Evolutionary conservation across 2,797 vertebrate genomes (phyloP), one percentile per base, ranked within the genome.

Genomic region (Telmatherina bonti): DNA sequence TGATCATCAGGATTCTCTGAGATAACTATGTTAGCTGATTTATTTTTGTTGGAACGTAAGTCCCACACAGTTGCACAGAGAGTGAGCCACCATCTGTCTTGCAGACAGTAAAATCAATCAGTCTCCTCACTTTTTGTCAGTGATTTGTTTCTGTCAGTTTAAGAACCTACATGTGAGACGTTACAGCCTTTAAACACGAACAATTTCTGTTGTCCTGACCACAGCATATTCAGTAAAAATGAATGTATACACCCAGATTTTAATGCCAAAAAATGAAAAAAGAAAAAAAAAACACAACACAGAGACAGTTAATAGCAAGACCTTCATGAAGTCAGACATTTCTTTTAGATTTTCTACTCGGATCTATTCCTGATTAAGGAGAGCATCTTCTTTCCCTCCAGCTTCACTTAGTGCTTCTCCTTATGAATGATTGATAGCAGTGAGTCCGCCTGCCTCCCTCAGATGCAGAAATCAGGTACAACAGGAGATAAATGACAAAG

Each of bases 361-460:
- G 43, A 83, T 24, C 61, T 58, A 15, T 52, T 62, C 49, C n/a
- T 67, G 70, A 72, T n/a, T 41, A 54, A 77, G 38, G 2, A 58
- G 45, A 69, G 59, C 35, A 8, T 13, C 49, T 56, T 76, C 30
- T 41, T 78, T 67, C 58, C 63, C 52, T 55, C n/a, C 61, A 62
- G 38, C 51, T 65, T 76, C 49, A 74, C 67, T 83, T 71, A 78
- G 72, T 52, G 70, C 41, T 56, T 61, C 61, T 62, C 62, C 78
- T 66, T 81, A 85, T 87, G 70, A 87, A 87, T 85, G 75, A 85
- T 85, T 89, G 70, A 89, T 85, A 45, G 66, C 70, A 36, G 66
- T 18, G 62, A 78, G 56, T 15, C 4, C 20, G 16, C 38, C 8
- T 13, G 26, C 33, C 29, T 53, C 41, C 22, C 12, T 60, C 30